Conservation (phyloP, 2,888 invertebrate species). For the Arge pagana region DNA sequence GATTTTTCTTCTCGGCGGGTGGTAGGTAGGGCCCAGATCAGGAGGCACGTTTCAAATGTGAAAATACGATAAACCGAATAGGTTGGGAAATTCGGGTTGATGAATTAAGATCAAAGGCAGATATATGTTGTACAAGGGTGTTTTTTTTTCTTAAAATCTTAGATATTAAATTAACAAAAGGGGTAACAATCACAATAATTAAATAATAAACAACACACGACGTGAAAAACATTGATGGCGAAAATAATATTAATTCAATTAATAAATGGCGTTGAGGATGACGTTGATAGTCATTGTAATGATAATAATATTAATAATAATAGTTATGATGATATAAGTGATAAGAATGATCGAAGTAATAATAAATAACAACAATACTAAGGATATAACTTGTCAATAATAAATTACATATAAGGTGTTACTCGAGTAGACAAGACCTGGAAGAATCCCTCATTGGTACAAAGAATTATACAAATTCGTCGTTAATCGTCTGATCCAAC, state of each 20-base stretch:
- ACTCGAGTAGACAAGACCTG: no score
- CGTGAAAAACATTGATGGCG: not conserved
- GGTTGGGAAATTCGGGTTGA: no score
- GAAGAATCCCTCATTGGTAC: no score
- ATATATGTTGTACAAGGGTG: no score
- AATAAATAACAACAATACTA: conserved; percentile 6
- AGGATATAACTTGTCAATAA: not conserved
- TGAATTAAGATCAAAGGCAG: no score
- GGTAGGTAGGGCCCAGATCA: no score
- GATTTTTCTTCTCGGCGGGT: no score
- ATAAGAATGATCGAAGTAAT: not conserved
- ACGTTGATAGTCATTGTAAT: conserved; percentile 10
- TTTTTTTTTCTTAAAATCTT: conserved; percentile 46
- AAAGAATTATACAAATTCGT: no score
- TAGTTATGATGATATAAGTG: not conserved
- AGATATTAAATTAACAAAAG: conserved; percentile 49
- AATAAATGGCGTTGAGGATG: not conserved
- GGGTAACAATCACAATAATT: conserved; percentile 46
- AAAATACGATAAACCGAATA: no score
- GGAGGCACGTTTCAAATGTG: no score
- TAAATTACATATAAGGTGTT: not conserved
- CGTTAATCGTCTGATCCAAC: no score
- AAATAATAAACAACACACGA: conserved; percentile 43
- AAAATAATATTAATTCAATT: not conserved
- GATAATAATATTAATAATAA: conserved; percentile 1